Evolutionary conservation across 2,113 vertebrate genomes (phyloP).

Genomic region (Spea bombifrons): DNA sequence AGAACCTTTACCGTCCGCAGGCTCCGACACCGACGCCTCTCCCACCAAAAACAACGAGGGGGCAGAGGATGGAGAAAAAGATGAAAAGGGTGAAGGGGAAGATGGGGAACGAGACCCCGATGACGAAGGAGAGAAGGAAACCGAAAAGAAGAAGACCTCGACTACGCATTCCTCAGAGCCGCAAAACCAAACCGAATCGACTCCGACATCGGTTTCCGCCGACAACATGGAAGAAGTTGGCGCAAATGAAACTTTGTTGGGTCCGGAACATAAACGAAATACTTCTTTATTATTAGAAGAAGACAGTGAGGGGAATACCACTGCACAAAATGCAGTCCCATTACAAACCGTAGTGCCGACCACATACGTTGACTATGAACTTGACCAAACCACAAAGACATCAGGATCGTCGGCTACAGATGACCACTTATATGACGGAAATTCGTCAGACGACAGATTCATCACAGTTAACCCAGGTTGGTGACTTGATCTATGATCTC

Average conservation of each 20-base stretch:
- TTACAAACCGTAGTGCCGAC: slow-evolving; percentile 71
- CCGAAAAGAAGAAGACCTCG: slow-evolving; percentile 68
- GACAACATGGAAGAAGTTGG: slow-evolving; percentile 65
- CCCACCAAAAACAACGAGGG: slow-evolving; percentile 63
- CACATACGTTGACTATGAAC: slow-evolving; percentile 61
- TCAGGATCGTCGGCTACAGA: slow-evolving; percentile 58
- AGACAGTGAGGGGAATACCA: slow-evolving; percentile 45
- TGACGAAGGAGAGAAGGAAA: slow-evolving; percentile 75
- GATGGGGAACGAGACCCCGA: slow-evolving; percentile 75
- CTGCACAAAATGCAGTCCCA: slow-evolving; percentile 55
- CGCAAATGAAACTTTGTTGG: slow-evolving; percentile 62
- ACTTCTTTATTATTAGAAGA: slow-evolving; percentile 53
- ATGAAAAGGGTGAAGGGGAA: slow-evolving; percentile 71
- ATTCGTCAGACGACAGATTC: slow-evolving; percentile 66
- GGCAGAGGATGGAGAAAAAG: slow-evolving; percentile 69
- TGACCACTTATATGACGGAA: slow-evolving; percentile 59
- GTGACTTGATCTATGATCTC: slow-evolving; percentile 50
- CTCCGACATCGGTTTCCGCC: slow-evolving; percentile 43
- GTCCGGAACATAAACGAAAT: slow-evolving; percentile 51
- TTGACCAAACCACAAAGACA: slow-evolving; percentile 56
- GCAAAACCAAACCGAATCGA: slow-evolving; percentile 45
- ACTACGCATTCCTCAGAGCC: slow-evolving; percentile 8
- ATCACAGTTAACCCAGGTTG: slow-evolving; percentile 85
- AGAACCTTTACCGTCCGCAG: slow-evolving; percentile 60
- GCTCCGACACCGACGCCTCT: slow-evolving; percentile 65